These are phyloP conservation scores for Palythoa grandiflora DNA, from an alignment of 92 coral and sea anemone genomes.

Conservation along the genomic window DNA sequence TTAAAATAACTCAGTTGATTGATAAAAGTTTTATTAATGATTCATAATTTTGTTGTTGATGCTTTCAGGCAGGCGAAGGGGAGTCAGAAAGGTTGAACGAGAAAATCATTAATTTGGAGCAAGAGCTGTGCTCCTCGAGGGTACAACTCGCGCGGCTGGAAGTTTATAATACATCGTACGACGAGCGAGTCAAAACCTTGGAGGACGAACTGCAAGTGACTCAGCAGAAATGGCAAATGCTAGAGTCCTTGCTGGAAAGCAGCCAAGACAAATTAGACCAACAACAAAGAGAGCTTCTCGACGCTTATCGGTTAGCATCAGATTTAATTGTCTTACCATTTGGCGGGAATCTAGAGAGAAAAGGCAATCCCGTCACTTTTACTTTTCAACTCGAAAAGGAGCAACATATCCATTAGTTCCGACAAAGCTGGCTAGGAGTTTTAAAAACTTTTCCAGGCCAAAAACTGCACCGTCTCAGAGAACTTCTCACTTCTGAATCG, in stretches of 20 bases:
- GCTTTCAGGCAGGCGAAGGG: constrained; percentile 1
- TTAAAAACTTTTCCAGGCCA: no score
- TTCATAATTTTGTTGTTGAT: background rate
- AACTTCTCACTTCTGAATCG: no score
- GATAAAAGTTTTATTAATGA: background rate
- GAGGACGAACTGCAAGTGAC: constrained; percentile 22
- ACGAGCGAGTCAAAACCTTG: constrained; percentile 48
- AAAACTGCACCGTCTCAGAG: no score
- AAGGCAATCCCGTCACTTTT: background rate
- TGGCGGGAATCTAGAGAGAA: background rate
- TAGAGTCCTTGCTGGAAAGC: constrained; percentile 45
- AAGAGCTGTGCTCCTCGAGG: constrained; percentile 35
- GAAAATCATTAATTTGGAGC: constrained; percentile 12
- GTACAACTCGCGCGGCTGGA: constrained; percentile 26
- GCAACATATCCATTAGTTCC: background rate
- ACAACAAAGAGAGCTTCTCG: constrained; percentile 42
- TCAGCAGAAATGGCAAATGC: constrained; percentile 40
- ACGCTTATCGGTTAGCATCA: constrained; percentile 33
- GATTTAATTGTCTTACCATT: background rate
- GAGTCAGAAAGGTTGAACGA: constrained; percentile 3
- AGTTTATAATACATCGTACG: constrained; percentile 56
- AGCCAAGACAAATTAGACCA: constrained; percentile 49
- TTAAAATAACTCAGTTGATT: no score
- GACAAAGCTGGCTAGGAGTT: no score
- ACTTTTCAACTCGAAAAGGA: background rate